Evolutionary conservation across 1,140 invertebrate genomes (phyloP).

Genomic region (Pinna nobilis): DNA sequence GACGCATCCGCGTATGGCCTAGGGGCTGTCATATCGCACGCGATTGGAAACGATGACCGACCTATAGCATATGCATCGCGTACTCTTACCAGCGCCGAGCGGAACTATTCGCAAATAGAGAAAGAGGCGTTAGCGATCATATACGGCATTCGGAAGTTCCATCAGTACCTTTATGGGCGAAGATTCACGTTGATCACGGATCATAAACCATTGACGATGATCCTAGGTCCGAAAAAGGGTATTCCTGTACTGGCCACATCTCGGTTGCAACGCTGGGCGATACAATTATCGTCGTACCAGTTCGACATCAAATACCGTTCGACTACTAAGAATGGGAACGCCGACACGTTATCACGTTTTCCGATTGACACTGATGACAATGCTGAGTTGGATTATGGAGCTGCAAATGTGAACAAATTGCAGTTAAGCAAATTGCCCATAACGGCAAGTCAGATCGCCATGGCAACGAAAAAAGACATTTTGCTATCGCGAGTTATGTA

Average conservation of each 20-base stretch:
- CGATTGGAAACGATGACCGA: constrained; percentile 32
- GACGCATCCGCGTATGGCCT: constrained; percentile 21
- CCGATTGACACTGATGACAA: background rate
- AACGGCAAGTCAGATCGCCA: constrained; percentile 5
- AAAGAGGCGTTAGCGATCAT: constrained; percentile 26
- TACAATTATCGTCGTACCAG: constrained; percentile 64
- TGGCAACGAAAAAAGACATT: constrained; percentile 12
- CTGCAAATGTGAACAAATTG: background rate
- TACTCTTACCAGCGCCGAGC: constrained; percentile 11
- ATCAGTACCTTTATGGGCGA: constrained; percentile 75
- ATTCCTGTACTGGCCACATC: constrained; percentile 57
- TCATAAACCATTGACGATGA: constrained; percentile 69
- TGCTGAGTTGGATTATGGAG: background rate
- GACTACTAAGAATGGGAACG: constrained; percentile 19
- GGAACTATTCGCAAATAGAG: constrained; percentile 25
- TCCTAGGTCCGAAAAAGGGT: constrained; percentile 62
- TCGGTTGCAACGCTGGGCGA: constrained; percentile 70
- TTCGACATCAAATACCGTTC: constrained; percentile 58
- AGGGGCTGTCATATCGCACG: constrained; percentile 47
- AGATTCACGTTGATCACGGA: constrained; percentile 66
- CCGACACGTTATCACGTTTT: constrained; percentile 40
- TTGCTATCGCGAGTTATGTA: background rate
- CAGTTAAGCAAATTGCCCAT: constrained; percentile 23
- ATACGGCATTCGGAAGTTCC: constrained; percentile 74
- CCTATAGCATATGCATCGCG: constrained; percentile 24